These are phyloP conservation scores for Rana temporaria DNA, from an alignment of 2,113 vertebrate genomes.

Conservation along the genomic window DNA sequence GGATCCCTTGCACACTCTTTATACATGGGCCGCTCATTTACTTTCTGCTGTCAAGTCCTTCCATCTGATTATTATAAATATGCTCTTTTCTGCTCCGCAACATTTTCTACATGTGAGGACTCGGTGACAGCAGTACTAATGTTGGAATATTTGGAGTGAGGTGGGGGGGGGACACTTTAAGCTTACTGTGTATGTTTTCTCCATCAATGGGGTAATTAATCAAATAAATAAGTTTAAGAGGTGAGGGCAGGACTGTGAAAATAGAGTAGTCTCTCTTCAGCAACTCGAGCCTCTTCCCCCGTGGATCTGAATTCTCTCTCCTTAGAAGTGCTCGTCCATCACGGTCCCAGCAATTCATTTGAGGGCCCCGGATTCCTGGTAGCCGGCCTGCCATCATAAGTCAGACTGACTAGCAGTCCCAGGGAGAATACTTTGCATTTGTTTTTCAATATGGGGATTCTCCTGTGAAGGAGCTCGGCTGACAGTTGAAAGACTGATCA, in stretches of 20 bases:
- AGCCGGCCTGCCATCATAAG: constrained; percentile 50
- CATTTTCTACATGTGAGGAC: no score
- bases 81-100: no score
- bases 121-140: no score
- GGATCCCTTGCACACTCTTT: no score
- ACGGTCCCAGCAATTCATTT: constrained; percentile 50
- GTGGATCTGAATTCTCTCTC: constrained; percentile 38
- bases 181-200: no score
- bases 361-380: constrained; percentile 41
- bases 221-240: constrained; percentile 6
- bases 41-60: background rate
- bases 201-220: constrained; percentile 8
- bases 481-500: constrained; percentile 58
- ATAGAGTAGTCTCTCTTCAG: constrained; percentile 34
- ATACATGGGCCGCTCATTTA: background rate
- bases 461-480: constrained; percentile 48
- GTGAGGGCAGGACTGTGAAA: constrained; percentile 5
- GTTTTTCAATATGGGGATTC: constrained; percentile 52
- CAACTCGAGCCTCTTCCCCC: constrained; percentile 27
- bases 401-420: constrained; percentile 51
- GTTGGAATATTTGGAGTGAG: no score
- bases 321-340: constrained; percentile 54
- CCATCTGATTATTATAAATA: no score
- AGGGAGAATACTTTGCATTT: constrained; percentile 56
- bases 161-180: no score